Base-by-base conservation (phyloP, 2,888 invertebrate species). In the Pollenia angustigena region DNA sequence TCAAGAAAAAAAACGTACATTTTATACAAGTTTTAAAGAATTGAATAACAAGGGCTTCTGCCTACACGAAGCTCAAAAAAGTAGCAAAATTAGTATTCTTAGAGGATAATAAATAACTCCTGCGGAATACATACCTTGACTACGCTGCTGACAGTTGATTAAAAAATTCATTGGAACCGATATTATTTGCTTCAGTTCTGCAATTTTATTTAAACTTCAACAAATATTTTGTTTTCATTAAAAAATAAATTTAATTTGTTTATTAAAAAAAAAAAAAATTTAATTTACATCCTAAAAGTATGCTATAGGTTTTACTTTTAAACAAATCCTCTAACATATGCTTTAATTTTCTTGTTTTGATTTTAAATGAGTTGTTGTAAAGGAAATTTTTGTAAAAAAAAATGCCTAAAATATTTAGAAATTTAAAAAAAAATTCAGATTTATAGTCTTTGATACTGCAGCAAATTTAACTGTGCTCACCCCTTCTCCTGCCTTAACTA, bases 401-500 rank as follows among this genome's bases (percentile, higher is more conserved):
- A 23, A 23, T 23, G 1, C 23, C 23, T 2, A 23, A 2, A 23
- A 23, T 23, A 2, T 23, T 23, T 23, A 23, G 23, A 23, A 32
- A 32, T 32, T 32, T 32, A 32, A 32, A 32, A 32, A 32, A 32
- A 32, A 32, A 32, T 23, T 23, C 23, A 32, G 32, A 32, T 32
- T 32, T 6, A 32, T 6, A 32, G 32, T 32, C 32, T 6, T 32
- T 32, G 32, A 32, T 32, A 32, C 32, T 32, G 32, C 32, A 32
- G 32, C 32, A 32, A 32, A 32, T 32, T 32, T 6, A 32, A 0
- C 23, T 69, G 46, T 44, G 58, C 12, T 48, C 32, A 32, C 50
- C 50, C 60, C 10, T 74, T 85, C 54, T 44, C 2, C 68, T 72
- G 48, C n/a, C 4, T n/a, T 44, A 62, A 10, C 42, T 16, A 50